These are phyloP conservation scores for Sycophila texana DNA, from an alignment of 2,888 invertebrate genomes.

Conservation along the genomic window DNA sequence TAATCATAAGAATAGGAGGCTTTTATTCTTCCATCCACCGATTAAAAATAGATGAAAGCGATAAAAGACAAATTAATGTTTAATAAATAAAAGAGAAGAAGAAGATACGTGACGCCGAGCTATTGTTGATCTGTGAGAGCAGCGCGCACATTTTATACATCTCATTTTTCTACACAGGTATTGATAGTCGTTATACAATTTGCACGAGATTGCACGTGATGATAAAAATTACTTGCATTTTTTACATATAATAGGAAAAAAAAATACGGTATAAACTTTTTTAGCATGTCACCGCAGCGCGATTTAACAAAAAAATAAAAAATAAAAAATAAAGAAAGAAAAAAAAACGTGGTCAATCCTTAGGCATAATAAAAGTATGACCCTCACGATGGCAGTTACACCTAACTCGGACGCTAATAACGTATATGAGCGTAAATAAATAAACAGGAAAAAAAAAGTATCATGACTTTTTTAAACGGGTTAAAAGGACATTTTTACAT, in stretches of 20 bases:
- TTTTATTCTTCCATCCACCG: background rate
- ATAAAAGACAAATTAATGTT: slow-evolving; percentile 14
- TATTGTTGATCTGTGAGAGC: slow-evolving; percentile 20
- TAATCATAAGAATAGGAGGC: background rate
- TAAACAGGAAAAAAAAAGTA: background rate
- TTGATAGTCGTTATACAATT: slow-evolving; percentile 55
- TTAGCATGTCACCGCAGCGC: background rate
- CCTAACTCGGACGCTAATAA: background rate
- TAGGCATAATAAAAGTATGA: background rate
- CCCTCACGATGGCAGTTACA: background rate
- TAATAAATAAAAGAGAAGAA: slow-evolving; percentile 9
- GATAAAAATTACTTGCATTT: slow-evolving; percentile 37
- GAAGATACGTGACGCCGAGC: background rate
- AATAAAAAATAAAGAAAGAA: background rate
- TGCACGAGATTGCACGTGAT: slow-evolving; percentile 56
- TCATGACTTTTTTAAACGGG: too few relatives aligned
- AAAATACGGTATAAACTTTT: background rate
- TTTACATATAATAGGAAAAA: slow-evolving; percentile 47
- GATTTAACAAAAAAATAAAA: background rate
- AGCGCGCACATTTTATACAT: slow-evolving; percentile 62
- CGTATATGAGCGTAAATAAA: too few relatives aligned
- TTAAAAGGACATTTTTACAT: slow-evolving; percentile 1
- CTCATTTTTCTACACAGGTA: slow-evolving; percentile 62
- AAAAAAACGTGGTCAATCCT: background rate
- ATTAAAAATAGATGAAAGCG: slow-evolving; percentile 1